Percentiles rank a stretch among this genome's conserved stretches.
phyloP scores from a whole-genome alignment of 2,113 vertebrate genomes.

The Oenanthe melanoleuca region DNA sequence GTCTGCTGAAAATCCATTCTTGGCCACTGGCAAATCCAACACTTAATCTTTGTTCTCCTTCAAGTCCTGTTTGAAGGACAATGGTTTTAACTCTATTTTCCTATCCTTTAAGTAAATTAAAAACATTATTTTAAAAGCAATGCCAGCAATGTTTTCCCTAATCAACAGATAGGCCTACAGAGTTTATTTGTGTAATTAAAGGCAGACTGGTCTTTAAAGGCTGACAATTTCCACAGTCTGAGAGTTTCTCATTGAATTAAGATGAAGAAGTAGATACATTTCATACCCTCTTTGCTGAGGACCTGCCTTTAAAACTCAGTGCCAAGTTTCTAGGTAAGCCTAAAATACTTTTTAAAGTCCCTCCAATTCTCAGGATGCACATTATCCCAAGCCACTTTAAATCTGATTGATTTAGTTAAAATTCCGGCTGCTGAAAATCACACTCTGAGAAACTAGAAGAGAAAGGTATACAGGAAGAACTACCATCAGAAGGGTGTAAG shows the following conservation, averaged over 20 bases:
- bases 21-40: slow-evolving; percentile 15
- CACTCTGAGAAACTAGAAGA: neutral
- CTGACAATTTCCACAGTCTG: slow-evolving; percentile 15
- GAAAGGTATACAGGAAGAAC: neutral
- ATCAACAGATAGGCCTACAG: slow-evolving; percentile 33
- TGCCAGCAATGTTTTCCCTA: slow-evolving; percentile 50
- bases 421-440: neutral
- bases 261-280: neutral
- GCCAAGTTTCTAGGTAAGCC: neutral
- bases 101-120: slow-evolving; percentile 48
- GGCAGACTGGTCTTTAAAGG: slow-evolving; percentile 38
- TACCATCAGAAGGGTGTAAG: neutral
- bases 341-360: neutral
- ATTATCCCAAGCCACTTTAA: neutral
- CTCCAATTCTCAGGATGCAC: neutral
- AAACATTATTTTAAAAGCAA: slow-evolving; percentile 53
- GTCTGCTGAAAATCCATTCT: slow-evolving; percentile 10
- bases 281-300: neutral
- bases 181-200: slow-evolving; percentile 55
- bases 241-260: slow-evolving; percentile 32
- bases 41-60: neutral
- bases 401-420: neutral
- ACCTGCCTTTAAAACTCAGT: neutral
- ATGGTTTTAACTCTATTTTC: slow-evolving; percentile 47
- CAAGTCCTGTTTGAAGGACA: slow-evolving; percentile 24